Conservation (phyloP, 2,888 invertebrate species). For the Ornithoptera priamus region DNA sequence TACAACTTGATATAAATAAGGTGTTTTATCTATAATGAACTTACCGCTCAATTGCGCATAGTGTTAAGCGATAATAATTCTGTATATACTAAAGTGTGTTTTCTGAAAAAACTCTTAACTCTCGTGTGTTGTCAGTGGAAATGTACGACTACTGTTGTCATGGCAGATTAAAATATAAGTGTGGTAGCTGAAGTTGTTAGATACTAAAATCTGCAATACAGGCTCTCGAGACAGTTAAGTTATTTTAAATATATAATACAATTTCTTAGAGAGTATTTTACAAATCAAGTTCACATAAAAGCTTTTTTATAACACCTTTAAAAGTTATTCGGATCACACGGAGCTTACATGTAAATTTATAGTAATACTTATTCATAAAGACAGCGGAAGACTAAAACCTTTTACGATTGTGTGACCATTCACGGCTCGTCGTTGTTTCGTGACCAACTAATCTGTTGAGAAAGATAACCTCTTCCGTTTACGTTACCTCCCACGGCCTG, state of each 20-base stretch:
- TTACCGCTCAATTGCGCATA: too few species aligned
- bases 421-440: constrained; percentile 17
- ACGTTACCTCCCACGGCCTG: constrained; percentile 23
- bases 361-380: constrained; percentile 15
- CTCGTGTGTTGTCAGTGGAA: too few species aligned
- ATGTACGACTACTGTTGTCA: too few species aligned
- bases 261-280: neutral
- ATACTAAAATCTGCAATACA: too few species aligned
- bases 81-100: too few species aligned
- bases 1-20: too few species aligned
- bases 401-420: constrained; percentile 24
- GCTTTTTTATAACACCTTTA: neutral
- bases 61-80: too few species aligned
- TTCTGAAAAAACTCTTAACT: too few species aligned
- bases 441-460: constrained; percentile 27
- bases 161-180: too few species aligned
- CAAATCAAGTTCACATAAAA: neutral
- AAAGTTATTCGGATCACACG: neutral
- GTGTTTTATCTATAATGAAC: too few species aligned
- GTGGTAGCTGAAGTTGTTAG: too few species aligned
- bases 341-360: constrained; percentile 5
- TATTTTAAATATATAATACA: neutral
- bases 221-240: neutral
- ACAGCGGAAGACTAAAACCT: constrained; percentile 12
- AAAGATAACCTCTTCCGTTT: constrained; percentile 21